Conservation (phyloP, 2,888 invertebrate genomes). For the Hyles lineata region DNA sequence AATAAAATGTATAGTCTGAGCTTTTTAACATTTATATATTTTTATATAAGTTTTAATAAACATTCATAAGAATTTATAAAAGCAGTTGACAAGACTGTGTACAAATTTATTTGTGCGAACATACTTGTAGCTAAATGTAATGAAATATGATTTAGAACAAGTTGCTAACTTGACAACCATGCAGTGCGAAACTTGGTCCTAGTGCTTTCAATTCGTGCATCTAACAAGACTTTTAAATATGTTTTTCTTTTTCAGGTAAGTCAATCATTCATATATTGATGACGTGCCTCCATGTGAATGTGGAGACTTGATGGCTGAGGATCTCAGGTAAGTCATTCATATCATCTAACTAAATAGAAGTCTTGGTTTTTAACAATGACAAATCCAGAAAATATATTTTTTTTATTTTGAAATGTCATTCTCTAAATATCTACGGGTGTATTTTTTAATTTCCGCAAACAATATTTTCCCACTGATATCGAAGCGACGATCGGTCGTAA, state of each 20-base stretch:
- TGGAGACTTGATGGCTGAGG: background rate
- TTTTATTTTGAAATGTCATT: too few relatives aligned
- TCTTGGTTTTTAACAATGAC: too few relatives aligned
- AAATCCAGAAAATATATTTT: too few relatives aligned
- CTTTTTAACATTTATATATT: too few relatives aligned
- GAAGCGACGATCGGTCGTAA: too few relatives aligned
- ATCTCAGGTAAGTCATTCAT: background rate
- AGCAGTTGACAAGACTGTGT: background rate
- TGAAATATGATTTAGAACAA: slow-evolving; percentile 7
- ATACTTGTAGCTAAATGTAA: background rate
- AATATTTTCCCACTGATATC: too few relatives aligned
- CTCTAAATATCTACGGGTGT: too few relatives aligned
- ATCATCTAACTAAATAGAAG: background rate
- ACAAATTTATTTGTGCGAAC: background rate
- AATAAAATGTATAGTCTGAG: too few relatives aligned
- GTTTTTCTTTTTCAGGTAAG: slow-evolving; percentile 20
- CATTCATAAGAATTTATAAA: background rate
- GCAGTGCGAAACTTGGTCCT: background rate
- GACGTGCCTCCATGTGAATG: background rate
- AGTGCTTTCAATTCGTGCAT: background rate
- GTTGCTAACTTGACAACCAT: background rate
- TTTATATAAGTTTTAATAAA: background rate
- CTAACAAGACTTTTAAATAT: background rate
- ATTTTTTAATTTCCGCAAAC: too few relatives aligned
- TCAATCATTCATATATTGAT: background rate